Evolutionary conservation across 2,888 invertebrate genomes (phyloP), one percentile per base, ranked within the genome.

Genomic region (Thyatira batis): DNA sequence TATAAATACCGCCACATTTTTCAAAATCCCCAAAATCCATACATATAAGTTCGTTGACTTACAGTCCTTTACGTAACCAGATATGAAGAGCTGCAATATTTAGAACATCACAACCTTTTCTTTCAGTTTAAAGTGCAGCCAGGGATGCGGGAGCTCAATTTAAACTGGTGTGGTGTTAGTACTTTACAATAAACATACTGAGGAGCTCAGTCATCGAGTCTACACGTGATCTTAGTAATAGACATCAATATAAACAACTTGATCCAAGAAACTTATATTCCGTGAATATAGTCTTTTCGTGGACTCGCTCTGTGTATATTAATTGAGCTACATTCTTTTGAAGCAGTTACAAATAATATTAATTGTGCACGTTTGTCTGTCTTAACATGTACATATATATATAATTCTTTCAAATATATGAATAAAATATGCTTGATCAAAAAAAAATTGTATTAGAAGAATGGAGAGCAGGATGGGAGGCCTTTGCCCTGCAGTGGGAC

Each of bases 231-330:
- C 74, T 73, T 73, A 73, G 78, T 75, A 81, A 80, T 84, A 78
- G 89, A 87, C 89, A 83, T 79, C 71, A 86, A 89, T 90, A 89
- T 89, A 91, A 90, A 91, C 90, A 87, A 69, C 63, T 61, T 62
- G 64, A 73, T 69, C 70, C 61, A 73, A 68, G 72, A 72, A 75
- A 73, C 57, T 30, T 50, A 79, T 70, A 76, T 87, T 86, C 83
- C 82, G 75, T 85, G 86, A 86, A 83, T 70, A 77, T 62, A 61
- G 67, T 80, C 74, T 76, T 73, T 76, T 73, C 77, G 75, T 82
- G 70, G 69, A 64, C 56, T 54, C 53, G 45, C 52, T 59, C 61
- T 27, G 65, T 57, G 6, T 23, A 6, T 13, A 13, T 33, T n/a
- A 33, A 13, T 33, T n/a, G 13, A 33, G 30, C n/a, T 23, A 23